phyloP scores from a whole-genome alignment of 2,797 vertebrate species.

The Dermochelys coriacea region DNA sequence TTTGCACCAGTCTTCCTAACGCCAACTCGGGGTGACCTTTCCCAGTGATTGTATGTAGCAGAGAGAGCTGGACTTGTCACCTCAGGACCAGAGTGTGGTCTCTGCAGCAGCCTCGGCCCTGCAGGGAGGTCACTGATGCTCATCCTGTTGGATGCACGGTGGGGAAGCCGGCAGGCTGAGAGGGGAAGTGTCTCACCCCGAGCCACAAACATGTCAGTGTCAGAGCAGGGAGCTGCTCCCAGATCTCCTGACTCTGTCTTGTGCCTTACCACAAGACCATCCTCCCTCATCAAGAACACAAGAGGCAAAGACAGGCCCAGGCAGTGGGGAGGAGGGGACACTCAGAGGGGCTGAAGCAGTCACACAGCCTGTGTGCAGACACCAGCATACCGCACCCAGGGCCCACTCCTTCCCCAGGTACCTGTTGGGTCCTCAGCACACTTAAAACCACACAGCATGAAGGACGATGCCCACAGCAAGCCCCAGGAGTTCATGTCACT shows the following conservation, averaged over 20 bases:
- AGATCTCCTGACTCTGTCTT: too few relatives aligned
- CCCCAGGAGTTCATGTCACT: neutral
- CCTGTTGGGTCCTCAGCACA: neutral
- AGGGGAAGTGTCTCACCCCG: neutral
- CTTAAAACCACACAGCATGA: neutral
- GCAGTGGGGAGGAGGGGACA: neutral
- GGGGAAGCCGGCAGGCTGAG: neutral
- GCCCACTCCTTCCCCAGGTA: neutral
- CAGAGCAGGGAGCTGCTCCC: too few relatives aligned
- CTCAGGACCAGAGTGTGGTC: fast-evolving
- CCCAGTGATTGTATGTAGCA: neutral
- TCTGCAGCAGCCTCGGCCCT: neutral
- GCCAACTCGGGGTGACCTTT: neutral
- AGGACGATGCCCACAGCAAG: neutral
- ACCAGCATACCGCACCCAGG: neutral
- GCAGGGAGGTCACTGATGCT: neutral
- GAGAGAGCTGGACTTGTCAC: fast-evolving
- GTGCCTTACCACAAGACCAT: neutral
- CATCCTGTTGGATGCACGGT: neutral
- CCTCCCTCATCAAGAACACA: neutral
- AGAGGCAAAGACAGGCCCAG: neutral
- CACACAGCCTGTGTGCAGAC: neutral
- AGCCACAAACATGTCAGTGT: too few relatives aligned
- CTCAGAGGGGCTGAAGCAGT: neutral
- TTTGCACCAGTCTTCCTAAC: neutral